Evolutionary conservation across 1,140 invertebrate species (phyloP).

Genomic region (Calephelis nemesis): DNA sequence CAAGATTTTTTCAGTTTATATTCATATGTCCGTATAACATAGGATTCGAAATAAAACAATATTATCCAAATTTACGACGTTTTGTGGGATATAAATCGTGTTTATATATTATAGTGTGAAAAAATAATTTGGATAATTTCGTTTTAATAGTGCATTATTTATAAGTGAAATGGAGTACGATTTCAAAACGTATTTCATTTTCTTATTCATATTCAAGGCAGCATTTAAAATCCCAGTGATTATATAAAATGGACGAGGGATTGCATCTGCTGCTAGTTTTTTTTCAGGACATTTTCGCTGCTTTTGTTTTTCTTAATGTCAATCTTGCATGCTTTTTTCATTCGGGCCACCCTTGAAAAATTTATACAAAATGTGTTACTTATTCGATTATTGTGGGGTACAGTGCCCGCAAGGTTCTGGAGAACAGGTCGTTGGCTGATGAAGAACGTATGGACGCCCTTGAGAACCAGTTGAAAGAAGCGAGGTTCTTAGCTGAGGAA

Average conservation of each 20-base stretch:
- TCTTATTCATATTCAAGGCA: constrained; percentile 5
- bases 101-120: no score
- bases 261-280: constrained; percentile 5
- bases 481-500: constrained; percentile 99
- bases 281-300: constrained; percentile 49
- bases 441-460: constrained; percentile 99
- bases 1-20: no score
- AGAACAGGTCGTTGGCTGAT: constrained; percentile 99
- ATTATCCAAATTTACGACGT: no score
- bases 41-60: no score
- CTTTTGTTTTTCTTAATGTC: constrained; percentile 53
- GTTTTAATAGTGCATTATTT: background rate
- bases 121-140: no score
- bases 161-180: background rate
- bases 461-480: constrained; percentile 99
- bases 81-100: no score
- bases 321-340: constrained; percentile 68
- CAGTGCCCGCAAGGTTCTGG: constrained; percentile 99
- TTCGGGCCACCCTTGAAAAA: constrained; percentile 61
- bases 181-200: constrained; percentile 6
- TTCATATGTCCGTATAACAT: no score
- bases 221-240: constrained; percentile 7
- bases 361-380: constrained; percentile 37
- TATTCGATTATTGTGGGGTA: constrained; percentile 53
- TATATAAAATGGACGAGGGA: background rate